Percentiles rank a stretch among this genome's conserved stretches.
Conservation (phyloP, 1,140 invertebrate species). For the Drosophila yakuba region DNA sequence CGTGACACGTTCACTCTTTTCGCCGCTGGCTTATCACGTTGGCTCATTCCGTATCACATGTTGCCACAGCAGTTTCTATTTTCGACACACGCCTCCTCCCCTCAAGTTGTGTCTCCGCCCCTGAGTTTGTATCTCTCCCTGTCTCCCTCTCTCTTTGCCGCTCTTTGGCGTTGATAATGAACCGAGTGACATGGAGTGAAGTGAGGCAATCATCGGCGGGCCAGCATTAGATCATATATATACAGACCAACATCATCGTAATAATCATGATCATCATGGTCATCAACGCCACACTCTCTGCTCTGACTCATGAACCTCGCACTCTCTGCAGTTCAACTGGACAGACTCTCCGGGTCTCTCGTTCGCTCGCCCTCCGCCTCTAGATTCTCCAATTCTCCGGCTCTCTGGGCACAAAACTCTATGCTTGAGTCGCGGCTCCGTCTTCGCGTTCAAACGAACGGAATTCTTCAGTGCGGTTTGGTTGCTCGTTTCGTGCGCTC, state of each 20-base stretch:
- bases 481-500: conserved; percentile 73
- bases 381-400: conserved; percentile 16
- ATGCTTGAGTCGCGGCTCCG: conserved; percentile 54
- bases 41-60: conserved; percentile 49
- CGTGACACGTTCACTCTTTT: conserved; percentile 66
- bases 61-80: conserved; percentile 65
- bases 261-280: conserved; percentile 29
- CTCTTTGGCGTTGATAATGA: conserved; percentile 55
- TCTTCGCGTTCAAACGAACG: conserved; percentile 32
- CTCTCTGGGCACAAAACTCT: conserved; percentile 37
- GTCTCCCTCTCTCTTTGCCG: too few species aligned
- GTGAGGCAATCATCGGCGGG: conserved; percentile 67
- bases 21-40: conserved; percentile 41
- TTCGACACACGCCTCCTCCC: conserved; percentile 40
- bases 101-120: conserved; percentile 6
- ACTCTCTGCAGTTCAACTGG: neutral
- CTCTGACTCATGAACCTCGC: conserved; percentile 57
- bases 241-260: conserved; percentile 30
- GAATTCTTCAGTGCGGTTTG: conserved; percentile 79
- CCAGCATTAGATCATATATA: conserved; percentile 73
- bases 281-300: conserved; percentile 42
- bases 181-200: conserved; percentile 38
- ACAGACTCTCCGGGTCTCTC: conserved; percentile 10
- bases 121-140: neutral
- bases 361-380: neutral